A percentile compares a stretch with the other conserved stretches of the same genome.
These are phyloP conservation scores for Laspeyria flexula DNA, from an alignment of 2,888 invertebrate genomes.

Conservation along the genomic window DNA sequence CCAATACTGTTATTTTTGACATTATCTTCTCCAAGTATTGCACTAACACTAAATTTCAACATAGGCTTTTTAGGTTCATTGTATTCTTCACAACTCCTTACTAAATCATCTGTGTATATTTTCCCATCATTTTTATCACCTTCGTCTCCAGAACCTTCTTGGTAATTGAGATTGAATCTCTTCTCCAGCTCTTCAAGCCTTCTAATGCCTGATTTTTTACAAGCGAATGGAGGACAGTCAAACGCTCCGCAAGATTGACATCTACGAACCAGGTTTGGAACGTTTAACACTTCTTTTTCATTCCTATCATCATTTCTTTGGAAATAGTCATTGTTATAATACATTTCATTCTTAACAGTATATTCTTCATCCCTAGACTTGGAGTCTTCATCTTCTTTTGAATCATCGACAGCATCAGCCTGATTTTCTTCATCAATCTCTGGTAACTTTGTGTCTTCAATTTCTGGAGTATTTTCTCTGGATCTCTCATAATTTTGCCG, in stretches of 20 bases:
- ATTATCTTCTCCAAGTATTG: conserved; percentile 90
- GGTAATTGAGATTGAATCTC: conserved; percentile 72
- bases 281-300: conserved; percentile 76
- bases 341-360: conserved; percentile 68
- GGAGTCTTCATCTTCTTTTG: conserved; percentile 63
- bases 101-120: conserved; percentile 71
- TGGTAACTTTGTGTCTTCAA: conserved; percentile 62
- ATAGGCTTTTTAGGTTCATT: conserved; percentile 89
- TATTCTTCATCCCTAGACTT: conserved; percentile 65
- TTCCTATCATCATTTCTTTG: conserved; percentile 56
- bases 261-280: conserved; percentile 70
- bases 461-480: conserved; percentile 73
- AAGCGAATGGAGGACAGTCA: conserved; percentile 83
- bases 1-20: conserved; percentile 64
- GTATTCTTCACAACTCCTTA: conserved; percentile 73
- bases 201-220: conserved; percentile 77
- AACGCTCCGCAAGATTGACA: conserved; percentile 85
- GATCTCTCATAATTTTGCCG: conserved; percentile 66
- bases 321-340: conserved; percentile 68
- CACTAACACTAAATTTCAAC: conserved; percentile 96
- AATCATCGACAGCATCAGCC: conserved; percentile 56
- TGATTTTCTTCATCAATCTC: conserved; percentile 63
- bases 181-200: conserved; percentile 78
- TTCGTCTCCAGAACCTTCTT: conserved; percentile 77
- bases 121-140: conserved; percentile 57